Conservation (phyloP, 2,113 vertebrate species). For the Nannobrachium achirus region DNA sequence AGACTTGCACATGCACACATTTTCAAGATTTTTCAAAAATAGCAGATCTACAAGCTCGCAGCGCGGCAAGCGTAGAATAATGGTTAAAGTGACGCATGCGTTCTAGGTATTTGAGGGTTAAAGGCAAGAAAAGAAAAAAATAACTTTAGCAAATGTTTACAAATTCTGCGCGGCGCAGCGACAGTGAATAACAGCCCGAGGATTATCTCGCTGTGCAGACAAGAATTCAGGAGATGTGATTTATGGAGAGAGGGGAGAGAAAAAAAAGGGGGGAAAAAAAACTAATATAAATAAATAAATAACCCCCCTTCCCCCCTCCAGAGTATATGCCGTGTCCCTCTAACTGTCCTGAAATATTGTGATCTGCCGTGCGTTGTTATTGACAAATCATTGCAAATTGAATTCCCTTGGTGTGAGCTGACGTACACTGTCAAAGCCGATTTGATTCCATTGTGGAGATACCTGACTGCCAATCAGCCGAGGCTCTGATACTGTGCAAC, state of each 20-base stretch:
- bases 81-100: no score
- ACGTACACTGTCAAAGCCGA: slow-evolving; percentile 62
- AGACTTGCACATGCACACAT: no score
- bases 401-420: slow-evolving; percentile 61
- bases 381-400: slow-evolving; percentile 73
- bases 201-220: slow-evolving; percentile 77
- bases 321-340: slow-evolving; percentile 43
- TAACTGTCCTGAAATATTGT: slow-evolving; percentile 55
- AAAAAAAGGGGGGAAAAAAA: background rate
- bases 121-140: background rate
- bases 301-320: slow-evolving; percentile 29
- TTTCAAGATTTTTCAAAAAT: no score
- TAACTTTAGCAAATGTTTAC: slow-evolving; percentile 64
- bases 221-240: slow-evolving; percentile 71
- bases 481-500: slow-evolving; percentile 53
- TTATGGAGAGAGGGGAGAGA: slow-evolving; percentile 62
- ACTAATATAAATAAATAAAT: slow-evolving; percentile 1
- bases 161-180: slow-evolving; percentile 60
- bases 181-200: slow-evolving; percentile 70
- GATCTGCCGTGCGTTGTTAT: slow-evolving; percentile 60
- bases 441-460: slow-evolving; percentile 64
- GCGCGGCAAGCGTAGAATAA: no score
- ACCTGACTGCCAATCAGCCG: slow-evolving; percentile 63
- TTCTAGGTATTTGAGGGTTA: no score
- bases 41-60: no score